Conservation (phyloP, 2,113 vertebrate genomes). For the Nesoenas mayeri region DNA sequence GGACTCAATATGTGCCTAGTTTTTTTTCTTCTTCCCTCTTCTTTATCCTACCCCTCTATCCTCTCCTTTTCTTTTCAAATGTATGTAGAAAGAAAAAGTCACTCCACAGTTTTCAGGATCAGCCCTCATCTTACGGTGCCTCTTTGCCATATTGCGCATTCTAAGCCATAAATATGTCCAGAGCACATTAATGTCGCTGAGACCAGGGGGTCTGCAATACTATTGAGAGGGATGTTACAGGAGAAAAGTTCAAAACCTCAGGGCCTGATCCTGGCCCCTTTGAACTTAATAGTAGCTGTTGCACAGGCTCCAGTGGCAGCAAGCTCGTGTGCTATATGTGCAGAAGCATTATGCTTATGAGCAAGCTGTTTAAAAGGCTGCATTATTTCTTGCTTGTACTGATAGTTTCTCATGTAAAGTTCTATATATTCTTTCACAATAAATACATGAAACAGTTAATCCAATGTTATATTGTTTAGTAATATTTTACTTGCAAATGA, state of each 20-base stretch:
- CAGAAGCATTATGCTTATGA: constrained; percentile 24
- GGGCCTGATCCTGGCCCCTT: background rate
- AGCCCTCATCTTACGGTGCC: background rate
- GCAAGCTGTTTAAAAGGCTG: constrained; percentile 10
- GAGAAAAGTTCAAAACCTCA: constrained; percentile 4
- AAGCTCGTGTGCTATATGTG: constrained; percentile 14
- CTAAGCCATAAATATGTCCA: constrained; percentile 30
- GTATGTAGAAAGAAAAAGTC: background rate
- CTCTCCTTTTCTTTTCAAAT: background rate
- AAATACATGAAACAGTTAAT: constrained; percentile 71
- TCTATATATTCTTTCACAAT: constrained; percentile 62
- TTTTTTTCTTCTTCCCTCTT: background rate
- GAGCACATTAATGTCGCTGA: background rate
- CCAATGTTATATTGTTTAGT: constrained; percentile 64
- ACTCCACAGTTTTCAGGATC: background rate
- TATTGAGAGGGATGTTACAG: constrained; percentile 5
- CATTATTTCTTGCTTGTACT: constrained; percentile 59
- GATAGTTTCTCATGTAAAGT: constrained; percentile 48
- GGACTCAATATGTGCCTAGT: background rate
- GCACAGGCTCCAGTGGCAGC: background rate
- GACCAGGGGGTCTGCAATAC: background rate
- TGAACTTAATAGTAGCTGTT: background rate
- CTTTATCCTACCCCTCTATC: background rate
- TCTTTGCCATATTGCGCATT: constrained; percentile 32
- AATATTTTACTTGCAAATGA: constrained; percentile 70